Conservation (phyloP, 2,888 invertebrate species). For the Cephus pulcher region DNA sequence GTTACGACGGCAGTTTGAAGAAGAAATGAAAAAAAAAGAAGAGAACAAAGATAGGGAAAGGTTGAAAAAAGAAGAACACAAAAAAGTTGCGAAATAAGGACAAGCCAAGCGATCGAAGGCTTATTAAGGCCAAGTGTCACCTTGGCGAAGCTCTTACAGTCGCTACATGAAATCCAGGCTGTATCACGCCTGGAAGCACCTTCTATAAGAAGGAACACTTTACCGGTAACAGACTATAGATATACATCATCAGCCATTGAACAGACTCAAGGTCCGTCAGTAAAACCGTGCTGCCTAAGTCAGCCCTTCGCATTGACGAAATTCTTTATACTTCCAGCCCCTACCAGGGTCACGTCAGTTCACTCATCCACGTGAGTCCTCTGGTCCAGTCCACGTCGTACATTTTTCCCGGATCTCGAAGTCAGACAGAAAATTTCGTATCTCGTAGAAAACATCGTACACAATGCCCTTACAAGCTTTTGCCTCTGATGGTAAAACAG, state of each 20-base stretch:
- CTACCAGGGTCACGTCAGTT: background rate
- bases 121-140: slow-evolving; percentile 62
- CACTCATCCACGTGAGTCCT: background rate
- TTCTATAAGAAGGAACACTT: background rate
- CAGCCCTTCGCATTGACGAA: background rate
- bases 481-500: background rate
- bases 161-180: background rate
- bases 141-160: slow-evolving; percentile 31
- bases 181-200: background rate
- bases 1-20: background rate
- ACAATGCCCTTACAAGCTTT: background rate
- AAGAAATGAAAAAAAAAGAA: background rate
- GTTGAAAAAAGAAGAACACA: background rate
- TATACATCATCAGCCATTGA: background rate
- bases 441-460: background rate
- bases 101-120: slow-evolving; percentile 48
- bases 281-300: background rate
- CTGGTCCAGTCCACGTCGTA: background rate
- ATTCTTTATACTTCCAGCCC: background rate
- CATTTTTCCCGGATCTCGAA: background rate
- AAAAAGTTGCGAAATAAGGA: background rate
- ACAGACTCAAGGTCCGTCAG: background rate
- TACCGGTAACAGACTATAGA: background rate
- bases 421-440: background rate
- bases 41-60: background rate